phyloP scores from a whole-genome alignment of 2,888 invertebrate species.

The Branchipolynoe longqiensis region DNA sequence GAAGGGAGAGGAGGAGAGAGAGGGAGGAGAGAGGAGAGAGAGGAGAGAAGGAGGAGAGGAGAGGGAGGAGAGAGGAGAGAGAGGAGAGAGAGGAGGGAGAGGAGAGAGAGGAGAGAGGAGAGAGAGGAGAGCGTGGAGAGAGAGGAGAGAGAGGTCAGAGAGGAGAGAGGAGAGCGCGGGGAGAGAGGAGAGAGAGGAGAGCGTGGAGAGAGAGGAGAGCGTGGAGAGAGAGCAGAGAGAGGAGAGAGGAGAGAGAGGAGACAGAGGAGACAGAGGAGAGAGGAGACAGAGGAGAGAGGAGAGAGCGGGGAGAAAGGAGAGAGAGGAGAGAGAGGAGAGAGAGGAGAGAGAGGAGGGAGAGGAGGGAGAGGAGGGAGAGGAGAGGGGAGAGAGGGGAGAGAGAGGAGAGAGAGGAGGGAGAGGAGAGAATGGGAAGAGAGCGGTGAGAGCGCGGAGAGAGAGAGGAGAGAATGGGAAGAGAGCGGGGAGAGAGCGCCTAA shows the following conservation, averaged over 20 bases:
- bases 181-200: background rate
- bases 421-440: no score
- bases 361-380: background rate
- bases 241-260: background rate
- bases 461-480: no score
- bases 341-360: background rate
- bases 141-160: background rate
- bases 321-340: background rate
- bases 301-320: background rate
- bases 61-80: background rate
- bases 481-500: no score
- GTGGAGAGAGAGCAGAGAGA: background rate
- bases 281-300: background rate
- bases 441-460: no score
- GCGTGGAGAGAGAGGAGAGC: background rate
- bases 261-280: background rate
- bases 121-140: background rate
- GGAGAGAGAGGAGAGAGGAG: background rate
- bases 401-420: background rate
- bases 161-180: background rate
- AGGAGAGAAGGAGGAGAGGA: background rate
- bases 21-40: background rate
- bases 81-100: background rate
- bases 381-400: constrained; percentile 12
- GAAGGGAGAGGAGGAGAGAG: background rate